Evolutionary conservation across 2,888 invertebrate genomes (phyloP), one percentile per base, ranked within the genome.

Genomic region (Cecidostiba fungosa): DNA sequence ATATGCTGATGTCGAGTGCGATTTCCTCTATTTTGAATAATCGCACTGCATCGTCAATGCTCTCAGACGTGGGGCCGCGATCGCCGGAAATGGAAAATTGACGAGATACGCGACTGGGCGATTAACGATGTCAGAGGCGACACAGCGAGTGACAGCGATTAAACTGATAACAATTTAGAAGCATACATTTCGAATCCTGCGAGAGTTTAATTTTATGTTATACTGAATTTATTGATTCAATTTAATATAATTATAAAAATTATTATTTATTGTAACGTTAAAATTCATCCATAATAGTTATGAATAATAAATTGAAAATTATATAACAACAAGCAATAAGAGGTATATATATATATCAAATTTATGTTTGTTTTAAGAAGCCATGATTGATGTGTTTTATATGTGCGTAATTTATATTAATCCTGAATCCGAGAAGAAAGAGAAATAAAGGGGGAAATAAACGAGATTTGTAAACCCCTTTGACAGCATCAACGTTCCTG

Each of bases 81-180:
- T 72, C 72, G n/a, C 19, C 78, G 78, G 70, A 79, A 79, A 79
- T 70, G 47, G 69, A 79, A 79, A 79, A 79, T 79, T 79, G 70
- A 70, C 70, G 78, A 77, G 77, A 70, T 79, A 70, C 29, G 69
- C 69, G 47, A 50, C 50, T 79, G 47, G 16, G 19, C 50, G 69
- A 69, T 69, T 70, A 69, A 32, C 66, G 26, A 66, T 77, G 66
- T 77, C 77, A 14, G 43, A n/a, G 10, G 29, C 47, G 26, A 39
- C 47, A 39, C 47, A 29, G 39, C 1, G 39, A n/a, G 3, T 19
- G 32, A 62, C 39, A 36, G 16, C 36, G 39, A 62, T 77, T 77
- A 3, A 23, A 62, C 3, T 62, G 62, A 77, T 77, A 62, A 77
- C 62, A 36, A 62, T 39, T n/a, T 26, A 77, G 3, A 14, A 23